Base-by-base conservation (phyloP, 2,888 invertebrate species). In the Latheticus oryzae region DNA sequence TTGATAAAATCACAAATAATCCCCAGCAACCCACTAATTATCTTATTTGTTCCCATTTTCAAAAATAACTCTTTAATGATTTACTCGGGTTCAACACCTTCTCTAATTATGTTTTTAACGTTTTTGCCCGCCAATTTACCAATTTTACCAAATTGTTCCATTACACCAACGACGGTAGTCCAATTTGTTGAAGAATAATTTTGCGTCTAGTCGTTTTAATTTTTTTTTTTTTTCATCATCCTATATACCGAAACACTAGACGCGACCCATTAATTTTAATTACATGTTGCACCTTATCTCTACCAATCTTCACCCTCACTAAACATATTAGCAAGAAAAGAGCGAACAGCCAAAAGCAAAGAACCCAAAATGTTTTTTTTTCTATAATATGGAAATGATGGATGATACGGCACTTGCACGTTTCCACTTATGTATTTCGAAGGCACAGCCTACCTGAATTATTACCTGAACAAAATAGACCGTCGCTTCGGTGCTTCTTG, bases 381-480 rank as follows among this genome's bases (percentile, higher is more conserved):
- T 32, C 32, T 45, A 45, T 45, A 30, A 16, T 32, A 45, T 32
- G 12, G 16, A 32, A 45, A 45, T 45, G 45, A 45, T 45, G 32
- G 45, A 45, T 45, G 45, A 32, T 45, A 13, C 11, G 45, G 32
- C 45, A 33, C 45, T 32, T 8, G 45, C 40, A 37, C 37, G 37
- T 37, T 21, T 37, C 37, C 37, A 43, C 17, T 28, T 43, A n/a
- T 43, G 17, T 30, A 43, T 43, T 43, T 43, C 17, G 16, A 43
- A 40, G 19, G n/a, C n/a, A 21, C 43, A 19, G 16, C 43, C 30
- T 24, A 16, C 42, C 42, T 24, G 32, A 45, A 45, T 45, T 45
- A 45, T 45, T 45, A 45, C 32, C 45, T 32, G 42, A 26, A 28
- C 24, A 24, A 17, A 42, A 42, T 17, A 23, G 38, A 32, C 32